Evolutionary conservation across 2,797 vertebrate genomes (phyloP).

Genomic region (Nannoperca obscura): DNA sequence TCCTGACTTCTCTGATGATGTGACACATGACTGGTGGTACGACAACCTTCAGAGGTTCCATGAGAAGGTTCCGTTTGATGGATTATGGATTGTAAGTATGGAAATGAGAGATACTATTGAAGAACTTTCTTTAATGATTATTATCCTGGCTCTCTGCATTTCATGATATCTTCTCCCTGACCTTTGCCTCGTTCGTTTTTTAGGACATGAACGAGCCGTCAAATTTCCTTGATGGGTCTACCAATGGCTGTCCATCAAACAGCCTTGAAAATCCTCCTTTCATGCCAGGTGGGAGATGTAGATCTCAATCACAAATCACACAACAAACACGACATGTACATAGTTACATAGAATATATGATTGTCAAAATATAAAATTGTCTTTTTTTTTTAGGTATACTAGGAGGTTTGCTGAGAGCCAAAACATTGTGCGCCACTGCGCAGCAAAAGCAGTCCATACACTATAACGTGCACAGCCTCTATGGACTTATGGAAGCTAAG

Average conservation of each 20-base stretch:
- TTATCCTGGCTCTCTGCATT: not conserved
- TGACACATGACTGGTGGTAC: slow-evolving; percentile 91
- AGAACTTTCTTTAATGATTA: not conserved
- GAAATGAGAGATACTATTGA: not conserved
- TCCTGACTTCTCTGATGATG: slow-evolving; percentile 89
- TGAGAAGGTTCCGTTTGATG: slow-evolving; percentile 87
- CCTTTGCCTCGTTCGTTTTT: not conserved
- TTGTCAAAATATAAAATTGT: not conserved
- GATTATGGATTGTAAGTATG: slow-evolving; percentile 91
- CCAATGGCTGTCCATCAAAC: slow-evolving; percentile 85
- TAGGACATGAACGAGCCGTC: slow-evolving; percentile 96
- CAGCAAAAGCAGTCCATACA: slow-evolving; percentile 86
- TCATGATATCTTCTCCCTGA: not conserved
- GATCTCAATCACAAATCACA: not conserved
- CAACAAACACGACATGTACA: not conserved
- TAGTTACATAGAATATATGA: accelerated
- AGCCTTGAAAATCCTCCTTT: slow-evolving; percentile 89
- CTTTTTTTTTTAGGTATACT: slow-evolving; percentile 80
- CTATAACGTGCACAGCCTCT: slow-evolving; percentile 93
- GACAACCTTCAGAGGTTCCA: slow-evolving; percentile 89
- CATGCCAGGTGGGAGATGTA: slow-evolving; percentile 82
- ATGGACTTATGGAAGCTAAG: slow-evolving; percentile 92
- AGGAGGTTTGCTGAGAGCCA: slow-evolving; percentile 84
- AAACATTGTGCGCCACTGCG: slow-evolving; percentile 88
- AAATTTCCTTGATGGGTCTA: slow-evolving; percentile 91